Evolutionary conservation across 1,140 invertebrate species (phyloP).

Genomic region (Dendroctonus ponderosae): DNA sequence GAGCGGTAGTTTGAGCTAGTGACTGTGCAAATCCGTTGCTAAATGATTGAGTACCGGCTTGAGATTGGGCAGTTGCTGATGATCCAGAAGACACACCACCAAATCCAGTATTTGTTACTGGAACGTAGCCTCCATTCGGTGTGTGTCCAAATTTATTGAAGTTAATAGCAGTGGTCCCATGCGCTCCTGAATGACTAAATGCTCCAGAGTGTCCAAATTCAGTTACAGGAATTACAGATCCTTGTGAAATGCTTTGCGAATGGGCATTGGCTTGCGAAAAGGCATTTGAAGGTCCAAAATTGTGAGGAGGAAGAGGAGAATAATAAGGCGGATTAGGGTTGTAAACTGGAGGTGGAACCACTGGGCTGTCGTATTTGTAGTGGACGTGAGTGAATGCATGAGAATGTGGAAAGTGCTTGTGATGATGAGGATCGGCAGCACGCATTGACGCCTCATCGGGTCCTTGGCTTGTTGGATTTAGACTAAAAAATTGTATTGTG

Average conservation of each 20-base stretch:
- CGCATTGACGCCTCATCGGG: too few species aligned
- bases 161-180: background rate
- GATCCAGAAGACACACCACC: conserved; percentile 7
- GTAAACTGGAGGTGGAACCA: background rate
- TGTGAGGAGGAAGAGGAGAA: background rate
- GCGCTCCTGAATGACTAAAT: conserved; percentile 10
- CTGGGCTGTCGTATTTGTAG: background rate
- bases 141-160: background rate
- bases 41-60: conserved; percentile 7
- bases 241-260: background rate
- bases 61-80: conserved; percentile 4
- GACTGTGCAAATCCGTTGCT: conserved; percentile 11
- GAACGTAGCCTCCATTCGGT: background rate
- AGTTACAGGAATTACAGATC: background rate
- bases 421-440: conserved; percentile 15
- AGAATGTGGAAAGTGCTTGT: conserved; percentile 10
- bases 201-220: background rate
- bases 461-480: too few species aligned
- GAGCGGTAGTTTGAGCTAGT: background rate
- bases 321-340: background rate
- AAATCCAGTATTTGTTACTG: background rate
- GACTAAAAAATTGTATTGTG: too few species aligned
- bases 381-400: conserved; percentile 9
- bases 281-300: background rate
- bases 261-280: background rate